Percentiles rank a stretch among this genome's conserved stretches.
These are phyloP conservation scores for Lipophrys pholis DNA, from an alignment of 2,113 vertebrate species.

Conservation along the genomic window DNA sequence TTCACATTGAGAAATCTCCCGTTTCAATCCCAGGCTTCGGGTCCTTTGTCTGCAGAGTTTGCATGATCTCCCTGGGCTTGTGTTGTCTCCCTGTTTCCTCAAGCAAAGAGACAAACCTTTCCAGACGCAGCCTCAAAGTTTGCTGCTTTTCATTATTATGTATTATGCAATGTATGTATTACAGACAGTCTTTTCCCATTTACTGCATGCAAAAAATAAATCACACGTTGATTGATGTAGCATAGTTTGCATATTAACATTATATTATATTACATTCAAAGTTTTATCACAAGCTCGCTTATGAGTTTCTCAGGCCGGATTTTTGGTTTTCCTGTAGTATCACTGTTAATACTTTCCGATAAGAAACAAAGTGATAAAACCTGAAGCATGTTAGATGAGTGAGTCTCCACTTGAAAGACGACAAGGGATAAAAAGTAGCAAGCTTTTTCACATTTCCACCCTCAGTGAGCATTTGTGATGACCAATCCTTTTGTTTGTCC, in stretches of 20 bases:
- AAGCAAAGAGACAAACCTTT: neutral
- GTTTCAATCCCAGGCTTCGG: no score
- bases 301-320: neutral
- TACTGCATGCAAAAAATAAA: no score
- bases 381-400: neutral
- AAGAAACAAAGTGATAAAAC: neutral
- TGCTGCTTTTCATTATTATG: neutral
- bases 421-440: slow-evolving; percentile 31
- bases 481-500: slow-evolving; percentile 6
- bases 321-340: neutral
- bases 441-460: slow-evolving; percentile 1
- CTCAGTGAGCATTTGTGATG: slow-evolving; percentile 10
- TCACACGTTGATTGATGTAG: no score
- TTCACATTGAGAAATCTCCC: no score
- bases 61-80: no score
- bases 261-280: no score
- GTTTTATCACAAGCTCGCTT: no score
- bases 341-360: neutral
- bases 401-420: slow-evolving; percentile 15
- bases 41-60: no score
- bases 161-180: neutral
- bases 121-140: neutral
- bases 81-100: neutral
- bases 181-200: neutral
- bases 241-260: no score